phyloP scores from a whole-genome alignment of 2,113 vertebrate genomes.

The Lanius collurio region DNA sequence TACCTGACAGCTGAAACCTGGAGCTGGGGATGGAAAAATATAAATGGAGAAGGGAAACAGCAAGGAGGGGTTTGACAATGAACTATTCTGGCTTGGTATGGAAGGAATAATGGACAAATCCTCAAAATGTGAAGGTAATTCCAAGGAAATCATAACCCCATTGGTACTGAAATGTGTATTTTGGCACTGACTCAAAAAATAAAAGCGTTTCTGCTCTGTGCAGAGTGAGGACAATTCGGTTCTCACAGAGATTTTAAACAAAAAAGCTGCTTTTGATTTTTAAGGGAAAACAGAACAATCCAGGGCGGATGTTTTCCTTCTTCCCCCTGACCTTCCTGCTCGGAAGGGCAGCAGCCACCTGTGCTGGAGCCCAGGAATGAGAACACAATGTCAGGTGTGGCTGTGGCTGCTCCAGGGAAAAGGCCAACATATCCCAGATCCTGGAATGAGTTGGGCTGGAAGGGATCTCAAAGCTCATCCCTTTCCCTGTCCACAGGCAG shows the following conservation, averaged over 20 bases:
- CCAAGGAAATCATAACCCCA: neutral
- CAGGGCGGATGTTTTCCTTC: neutral
- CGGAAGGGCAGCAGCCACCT: neutral
- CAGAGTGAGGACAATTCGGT: neutral
- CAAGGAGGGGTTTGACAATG: neutral
- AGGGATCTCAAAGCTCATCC: neutral
- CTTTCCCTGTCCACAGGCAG: neutral
- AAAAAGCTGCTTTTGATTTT: neutral
- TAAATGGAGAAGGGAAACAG: neutral
- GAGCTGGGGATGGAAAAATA: neutral
- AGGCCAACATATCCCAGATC: neutral
- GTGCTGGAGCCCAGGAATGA: neutral
- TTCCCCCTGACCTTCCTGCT: neutral
- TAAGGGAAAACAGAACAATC: neutral
- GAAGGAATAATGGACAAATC: neutral
- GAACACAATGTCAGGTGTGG: neutral
- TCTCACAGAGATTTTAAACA: neutral
- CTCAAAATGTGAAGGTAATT: neutral
- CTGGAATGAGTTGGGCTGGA: fast-evolving
- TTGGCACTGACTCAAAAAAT: neutral
- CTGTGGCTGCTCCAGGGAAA: neutral
- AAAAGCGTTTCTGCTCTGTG: neutral
- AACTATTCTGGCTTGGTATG: neutral
- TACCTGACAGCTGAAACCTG: neutral
- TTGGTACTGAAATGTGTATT: neutral